Percentiles rank a stretch among this genome's conserved stretches.
phyloP scores from a whole-genome alignment of 1,140 invertebrate genomes.

The Hyposmocoma kahamanoa region DNA sequence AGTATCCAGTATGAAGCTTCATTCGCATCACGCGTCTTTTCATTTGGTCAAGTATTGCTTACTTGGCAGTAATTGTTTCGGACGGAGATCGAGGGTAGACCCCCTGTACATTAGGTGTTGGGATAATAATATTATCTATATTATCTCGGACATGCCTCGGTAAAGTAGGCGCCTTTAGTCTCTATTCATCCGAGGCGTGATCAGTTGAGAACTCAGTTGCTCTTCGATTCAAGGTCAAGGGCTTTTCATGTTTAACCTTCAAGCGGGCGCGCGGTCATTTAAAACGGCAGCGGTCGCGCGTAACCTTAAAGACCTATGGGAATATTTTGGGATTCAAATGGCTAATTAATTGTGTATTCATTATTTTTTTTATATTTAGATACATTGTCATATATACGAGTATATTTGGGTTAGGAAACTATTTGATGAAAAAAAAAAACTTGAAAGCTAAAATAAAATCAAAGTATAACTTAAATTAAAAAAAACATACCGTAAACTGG shows the following conservation, averaged over 20 bases:
- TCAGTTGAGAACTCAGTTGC: too few species aligned
- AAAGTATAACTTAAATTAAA: constrained; percentile 14
- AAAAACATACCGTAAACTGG: constrained; percentile 8
- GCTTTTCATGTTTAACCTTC: constrained; percentile 17
- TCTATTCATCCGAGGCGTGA: too few species aligned
- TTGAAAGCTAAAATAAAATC: constrained; percentile 18
- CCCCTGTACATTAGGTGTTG: too few species aligned
- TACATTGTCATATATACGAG: constrained; percentile 11
- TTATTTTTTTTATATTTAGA: constrained; percentile 13
- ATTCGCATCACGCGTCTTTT: too few species aligned
- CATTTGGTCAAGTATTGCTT: too few species aligned
- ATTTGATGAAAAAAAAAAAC: constrained; percentile 11
- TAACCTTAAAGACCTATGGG: constrained; percentile 21
- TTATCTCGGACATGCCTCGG: too few species aligned
- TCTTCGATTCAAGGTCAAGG: background rate
- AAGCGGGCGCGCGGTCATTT: constrained; percentile 25
- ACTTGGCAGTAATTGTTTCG: too few species aligned
- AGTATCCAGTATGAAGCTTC: too few species aligned
- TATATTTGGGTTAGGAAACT: constrained; percentile 11
- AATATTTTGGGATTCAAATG: constrained; percentile 16
- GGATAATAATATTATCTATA: too few species aligned
- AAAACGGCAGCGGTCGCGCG: constrained; percentile 24
- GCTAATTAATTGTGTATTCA: constrained; percentile 14
- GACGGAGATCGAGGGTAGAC: too few species aligned
- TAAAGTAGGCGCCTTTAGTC: too few species aligned